Percentiles rank a stretch among this genome's conserved stretches.
Evolutionary conservation across 2,888 invertebrate species (phyloP).

Genomic region (Ametastegia equiseti): DNA sequence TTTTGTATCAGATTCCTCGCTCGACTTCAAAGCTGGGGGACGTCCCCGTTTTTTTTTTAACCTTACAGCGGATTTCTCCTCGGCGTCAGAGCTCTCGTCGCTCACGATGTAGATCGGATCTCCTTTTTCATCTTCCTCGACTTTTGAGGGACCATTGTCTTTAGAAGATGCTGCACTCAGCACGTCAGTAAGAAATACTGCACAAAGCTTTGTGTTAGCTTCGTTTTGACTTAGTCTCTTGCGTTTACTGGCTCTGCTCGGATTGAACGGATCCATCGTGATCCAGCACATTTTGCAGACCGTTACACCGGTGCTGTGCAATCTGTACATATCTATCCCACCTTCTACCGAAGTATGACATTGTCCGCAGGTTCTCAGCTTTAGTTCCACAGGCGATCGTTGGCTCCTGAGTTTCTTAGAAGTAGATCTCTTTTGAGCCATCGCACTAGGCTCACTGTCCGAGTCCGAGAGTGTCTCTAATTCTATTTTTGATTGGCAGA

Average conservation of each 20-base stretch:
- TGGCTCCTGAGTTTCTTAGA: slow-evolving; percentile 48
- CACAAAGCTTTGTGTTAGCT: slow-evolving; percentile 63
- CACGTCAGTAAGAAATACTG: slow-evolving; percentile 69
- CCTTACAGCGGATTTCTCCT: slow-evolving; percentile 46
- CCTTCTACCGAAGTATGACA: slow-evolving; percentile 59
- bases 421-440: background rate
- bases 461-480: slow-evolving; percentile 57
- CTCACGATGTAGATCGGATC: slow-evolving; percentile 59
- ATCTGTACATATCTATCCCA: slow-evolving; percentile 64
- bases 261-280: slow-evolving; percentile 59
- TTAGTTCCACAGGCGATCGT: background rate
- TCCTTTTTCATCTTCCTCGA: slow-evolving; percentile 60
- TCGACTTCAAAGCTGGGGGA: background rate
- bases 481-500: slow-evolving; percentile 55
- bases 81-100: slow-evolving; percentile 58
- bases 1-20: background rate
- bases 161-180: slow-evolving; percentile 52
- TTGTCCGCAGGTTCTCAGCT: slow-evolving; percentile 59
- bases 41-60: background rate
- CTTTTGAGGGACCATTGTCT: slow-evolving; percentile 55
- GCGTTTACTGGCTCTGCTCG: slow-evolving; percentile 46
- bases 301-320: slow-evolving; percentile 63
- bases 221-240: slow-evolving; percentile 42
- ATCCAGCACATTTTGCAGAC: slow-evolving; percentile 70
- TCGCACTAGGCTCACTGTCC: slow-evolving; percentile 58